These are phyloP conservation scores for Microtus oregoni DNA, from an alignment of 2,113 vertebrate species.

Conservation along the genomic window DNA sequence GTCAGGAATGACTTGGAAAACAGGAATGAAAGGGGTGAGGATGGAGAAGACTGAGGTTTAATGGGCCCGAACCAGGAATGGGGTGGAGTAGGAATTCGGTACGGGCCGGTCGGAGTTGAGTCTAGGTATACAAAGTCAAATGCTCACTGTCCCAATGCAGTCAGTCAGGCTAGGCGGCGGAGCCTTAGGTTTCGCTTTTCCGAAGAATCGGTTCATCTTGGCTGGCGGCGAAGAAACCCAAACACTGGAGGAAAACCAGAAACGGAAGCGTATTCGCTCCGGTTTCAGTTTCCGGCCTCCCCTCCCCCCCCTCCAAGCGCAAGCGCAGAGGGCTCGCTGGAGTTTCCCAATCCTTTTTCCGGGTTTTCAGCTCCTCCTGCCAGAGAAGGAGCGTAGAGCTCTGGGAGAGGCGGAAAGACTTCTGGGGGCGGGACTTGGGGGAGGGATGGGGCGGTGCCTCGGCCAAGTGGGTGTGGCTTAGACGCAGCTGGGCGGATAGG, in stretches of 20 bases:
- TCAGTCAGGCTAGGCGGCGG: conserved; percentile 96
- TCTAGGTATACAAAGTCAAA: background rate
- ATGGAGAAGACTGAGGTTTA: background rate
- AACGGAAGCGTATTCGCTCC: conserved; percentile 68
- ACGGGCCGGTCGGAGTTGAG: background rate
- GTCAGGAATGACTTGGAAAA: conserved; percentile 43
- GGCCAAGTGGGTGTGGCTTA: conserved; percentile 30
- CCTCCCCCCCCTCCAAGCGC: background rate
- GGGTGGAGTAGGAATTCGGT: background rate
- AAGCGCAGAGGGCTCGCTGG: conserved; percentile 40
- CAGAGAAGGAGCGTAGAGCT: background rate
- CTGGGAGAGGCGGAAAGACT: background rate
- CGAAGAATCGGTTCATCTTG: conserved; percentile 97
- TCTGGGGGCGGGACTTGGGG: conserved; percentile 17
- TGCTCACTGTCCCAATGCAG: conserved; percentile 94
- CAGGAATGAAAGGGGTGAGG: background rate
- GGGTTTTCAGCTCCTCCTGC: conserved; percentile 54
- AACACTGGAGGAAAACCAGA: conserved; percentile 67
- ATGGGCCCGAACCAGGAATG: background rate
- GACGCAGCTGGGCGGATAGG: background rate
- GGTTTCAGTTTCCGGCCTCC: conserved; percentile 67
- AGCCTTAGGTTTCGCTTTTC: conserved; percentile 92
- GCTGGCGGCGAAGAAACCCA: conserved; percentile 19
- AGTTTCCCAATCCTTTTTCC: conserved; percentile 42
- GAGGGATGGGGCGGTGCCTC: background rate